Evolutionary conservation across 2,888 invertebrate genomes (phyloP), one percentile per base, ranked within the genome.

Genomic region (Ashinkailepas kermadecensis): DNA sequence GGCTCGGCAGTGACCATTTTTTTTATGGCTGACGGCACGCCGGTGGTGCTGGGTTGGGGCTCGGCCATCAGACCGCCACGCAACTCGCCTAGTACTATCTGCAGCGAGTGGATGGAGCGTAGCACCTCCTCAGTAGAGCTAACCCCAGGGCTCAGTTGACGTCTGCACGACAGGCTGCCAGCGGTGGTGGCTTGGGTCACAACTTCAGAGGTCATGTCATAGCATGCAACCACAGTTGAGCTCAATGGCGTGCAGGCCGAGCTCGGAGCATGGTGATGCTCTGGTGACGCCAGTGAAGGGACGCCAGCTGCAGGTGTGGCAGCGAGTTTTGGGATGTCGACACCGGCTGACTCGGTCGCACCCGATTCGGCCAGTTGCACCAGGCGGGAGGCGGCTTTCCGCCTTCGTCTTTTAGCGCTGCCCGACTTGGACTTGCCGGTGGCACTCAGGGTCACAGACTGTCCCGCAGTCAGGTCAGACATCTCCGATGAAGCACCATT

Each of bases 41-140:
- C 4, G 2, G 23, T 21, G 65, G 65, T 23, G 3, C 23, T 9
- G 23, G 23, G 65, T 23, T 8, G 65, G 0, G 65, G 74, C 18
- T 9, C 56, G 21, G 54, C 56, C 56, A 56, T 18, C 74, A 74
- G 74, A 7, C 56, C 21, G 21, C 54, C 9, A 10, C 58, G 58
- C 54, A 82, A n/a, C 25, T 62, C 70, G 10, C 82, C 39, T 56
- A 74, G 74, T 21, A 74, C 74, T 8, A 18, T 9, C 56, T 56
- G 74, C 54, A 74, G 74, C 54, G 56, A 13, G 54, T 21, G 21
- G 54, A 74, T 56, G 6, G 74, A 74, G 54, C 74, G 54, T 8
- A 74, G 56, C 64, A 82, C 25, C 23, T 62, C 54, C 59, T 62
- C n/a, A 9, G 64, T n/a, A n/a, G 58, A 25, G 56, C 56, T 74